Base-by-base conservation (phyloP, 1,140 invertebrate genomes). In the Ruditapes philippinarum region DNA sequence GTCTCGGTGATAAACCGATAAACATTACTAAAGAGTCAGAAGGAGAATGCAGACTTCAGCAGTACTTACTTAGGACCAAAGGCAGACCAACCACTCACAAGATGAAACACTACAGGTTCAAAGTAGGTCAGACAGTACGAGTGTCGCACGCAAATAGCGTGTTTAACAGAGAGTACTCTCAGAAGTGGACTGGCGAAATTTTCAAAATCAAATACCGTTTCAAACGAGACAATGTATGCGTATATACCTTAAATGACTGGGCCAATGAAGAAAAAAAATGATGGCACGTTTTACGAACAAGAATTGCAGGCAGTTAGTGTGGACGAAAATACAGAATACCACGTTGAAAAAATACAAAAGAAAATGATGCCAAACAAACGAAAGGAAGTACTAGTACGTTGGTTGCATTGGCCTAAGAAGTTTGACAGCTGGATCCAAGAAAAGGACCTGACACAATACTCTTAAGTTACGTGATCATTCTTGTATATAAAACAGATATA, bases 371-470 rank as follows among this genome's bases (percentile, higher is more conserved):
- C 40, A 54, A 45, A 57, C 19, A 68, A 82, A 65, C 60, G 54
- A 33, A 28, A 28, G 2, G 80, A 82, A 82, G 60, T 82, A 31
- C 33, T 82, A 17, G 40, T 82, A 1, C 11, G 38, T 11, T 49
- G 60, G 80, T 68, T 82, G 33, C 60, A 82, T 28, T 82, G 80
- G 80, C 60, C 57, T 25, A 82, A 57, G 19, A 82, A 82, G 22
- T 82, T 68, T 28, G 80, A 68, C 40, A 17, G 17, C 5, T 82
- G 80, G 57, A 82, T 82, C 7, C 78, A 49, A 7, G 78, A 80
- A 80, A 51, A 11, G 2, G 57, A 80, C 54, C 9, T 80, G 17
- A 33, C 51, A 22, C 28, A 60, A 17, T 80, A 60, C 49, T 28
- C 31, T 19, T 80, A 62, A 60, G n/a, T 22, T 22, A 68, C 28